These are phyloP conservation scores for Epistrophe eligans DNA, from an alignment of 2,888 invertebrate genomes.

Conservation along the genomic window DNA sequence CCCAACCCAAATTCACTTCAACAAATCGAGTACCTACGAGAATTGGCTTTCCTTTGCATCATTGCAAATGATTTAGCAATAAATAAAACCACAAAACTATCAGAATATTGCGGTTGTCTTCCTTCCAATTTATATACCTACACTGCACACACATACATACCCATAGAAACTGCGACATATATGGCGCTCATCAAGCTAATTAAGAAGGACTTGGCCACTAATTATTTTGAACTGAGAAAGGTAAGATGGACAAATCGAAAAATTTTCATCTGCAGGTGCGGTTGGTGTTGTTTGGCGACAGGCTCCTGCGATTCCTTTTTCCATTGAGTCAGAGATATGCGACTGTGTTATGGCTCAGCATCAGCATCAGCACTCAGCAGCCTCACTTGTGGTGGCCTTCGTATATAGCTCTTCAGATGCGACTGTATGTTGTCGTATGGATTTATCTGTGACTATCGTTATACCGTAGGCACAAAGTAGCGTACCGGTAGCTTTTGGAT, in stretches of 20 bases:
- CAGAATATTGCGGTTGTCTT: slow-evolving; percentile 24
- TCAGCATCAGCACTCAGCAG: too few species aligned
- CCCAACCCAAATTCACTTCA: slow-evolving; percentile 63
- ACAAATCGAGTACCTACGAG: slow-evolving; percentile 35
- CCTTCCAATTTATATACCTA: slow-evolving; percentile 12
- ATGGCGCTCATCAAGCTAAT: slow-evolving; percentile 76
- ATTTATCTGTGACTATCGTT: slow-evolving; percentile 69
- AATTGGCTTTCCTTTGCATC: slow-evolving; percentile 34
- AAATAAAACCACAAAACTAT: slow-evolving; percentile 46
- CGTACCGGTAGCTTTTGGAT: slow-evolving; percentile 67
- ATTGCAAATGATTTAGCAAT: slow-evolving; percentile 55
- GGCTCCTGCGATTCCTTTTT: slow-evolving; percentile 61
- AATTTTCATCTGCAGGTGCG: slow-evolving; percentile 73
- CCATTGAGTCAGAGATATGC: slow-evolving; percentile 4
- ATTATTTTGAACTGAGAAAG: slow-evolving; percentile 76
- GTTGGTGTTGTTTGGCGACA: slow-evolving; percentile 62
- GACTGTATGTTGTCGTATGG: slow-evolving; percentile 55
- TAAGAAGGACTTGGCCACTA: slow-evolving; percentile 76
- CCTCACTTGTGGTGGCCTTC: slow-evolving; percentile 57
- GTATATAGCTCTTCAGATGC: slow-evolving; percentile 13
- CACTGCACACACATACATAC: background rate
- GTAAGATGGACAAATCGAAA: slow-evolving; percentile 73
- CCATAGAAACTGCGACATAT: slow-evolving; percentile 51
- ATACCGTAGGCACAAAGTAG: slow-evolving; percentile 55
- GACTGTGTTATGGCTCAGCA: slow-evolving; percentile 14